phyloP scores from a whole-genome alignment of 1,140 invertebrate genomes.

The Dufourea novaeangliae region DNA sequence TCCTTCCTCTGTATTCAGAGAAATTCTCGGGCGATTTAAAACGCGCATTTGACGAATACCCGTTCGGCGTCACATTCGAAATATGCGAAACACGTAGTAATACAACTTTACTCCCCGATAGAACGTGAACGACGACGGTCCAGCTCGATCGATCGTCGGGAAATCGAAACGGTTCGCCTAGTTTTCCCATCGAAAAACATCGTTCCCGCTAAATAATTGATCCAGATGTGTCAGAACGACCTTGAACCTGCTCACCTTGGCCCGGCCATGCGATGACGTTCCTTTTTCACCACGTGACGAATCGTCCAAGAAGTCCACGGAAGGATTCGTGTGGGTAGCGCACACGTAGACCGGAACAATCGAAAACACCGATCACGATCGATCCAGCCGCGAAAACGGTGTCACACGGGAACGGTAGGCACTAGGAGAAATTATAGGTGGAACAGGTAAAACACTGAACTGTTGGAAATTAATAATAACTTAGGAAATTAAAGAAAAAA shows the following conservation, averaged over 20 bases:
- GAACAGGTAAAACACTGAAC: slow-evolving; percentile 40
- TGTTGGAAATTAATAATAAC: slow-evolving; percentile 1
- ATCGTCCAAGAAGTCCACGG: background rate
- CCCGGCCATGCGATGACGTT: slow-evolving; percentile 57
- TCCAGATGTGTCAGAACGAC: background rate
- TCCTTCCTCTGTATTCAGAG: too few species aligned
- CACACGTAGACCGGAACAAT: background rate
- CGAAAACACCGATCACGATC: slow-evolving; percentile 15
- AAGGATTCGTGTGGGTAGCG: background rate
- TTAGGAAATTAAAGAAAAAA: background rate
- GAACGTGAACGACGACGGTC: too few species aligned
- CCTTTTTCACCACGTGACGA: slow-evolving; percentile 55
- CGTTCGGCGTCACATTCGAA: too few species aligned
- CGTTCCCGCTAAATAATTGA: background rate
- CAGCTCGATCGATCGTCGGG: too few species aligned
- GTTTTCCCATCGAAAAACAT: too few species aligned
- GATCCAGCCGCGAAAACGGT: background rate
- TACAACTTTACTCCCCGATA: too few species aligned
- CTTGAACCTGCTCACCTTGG: slow-evolving; percentile 49
- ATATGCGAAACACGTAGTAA: too few species aligned
- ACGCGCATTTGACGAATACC: too few species aligned
- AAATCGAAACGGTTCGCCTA: too few species aligned
- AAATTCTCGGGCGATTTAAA: too few species aligned
- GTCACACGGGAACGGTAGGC: slow-evolving; percentile 7
- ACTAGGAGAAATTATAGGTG: slow-evolving; percentile 17